Evolutionary conservation across 2,113 vertebrate species (phyloP).

Genomic region (Machaerirhynchus nigripectus): DNA sequence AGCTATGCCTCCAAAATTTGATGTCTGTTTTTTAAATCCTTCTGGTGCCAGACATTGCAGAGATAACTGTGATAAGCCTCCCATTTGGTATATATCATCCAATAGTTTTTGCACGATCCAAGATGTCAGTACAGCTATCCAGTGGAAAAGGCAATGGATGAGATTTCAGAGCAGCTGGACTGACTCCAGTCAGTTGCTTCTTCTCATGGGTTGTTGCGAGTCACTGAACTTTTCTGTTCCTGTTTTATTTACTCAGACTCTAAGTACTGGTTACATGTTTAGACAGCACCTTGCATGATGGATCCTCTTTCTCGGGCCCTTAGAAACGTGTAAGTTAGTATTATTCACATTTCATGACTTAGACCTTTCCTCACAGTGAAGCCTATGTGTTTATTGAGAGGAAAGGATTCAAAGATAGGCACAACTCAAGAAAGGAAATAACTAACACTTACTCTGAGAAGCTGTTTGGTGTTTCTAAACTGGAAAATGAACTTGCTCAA

Average conservation of each 20-base stretch:
- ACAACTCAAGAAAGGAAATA: background rate
- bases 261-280: background rate
- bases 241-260: background rate
- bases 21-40: conserved; percentile 3
- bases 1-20: background rate
- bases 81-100: background rate
- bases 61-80: background rate
- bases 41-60: background rate
- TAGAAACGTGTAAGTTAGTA: background rate
- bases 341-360: background rate
- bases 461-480: background rate
- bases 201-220: rapidly evolving
- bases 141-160: background rate
- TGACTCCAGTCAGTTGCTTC: background rate
- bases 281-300: background rate
- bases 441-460: background rate
- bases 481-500: background rate
- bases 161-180: background rate
- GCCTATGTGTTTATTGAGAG: background rate
- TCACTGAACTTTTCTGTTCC: background rate
- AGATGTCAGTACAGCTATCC: background rate
- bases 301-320: background rate
- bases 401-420: background rate
- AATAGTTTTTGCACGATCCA: background rate
- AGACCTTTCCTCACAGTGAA: background rate